phyloP scores from a whole-genome alignment of 2,888 invertebrate species.

The Yponomeuta sedellus region DNA sequence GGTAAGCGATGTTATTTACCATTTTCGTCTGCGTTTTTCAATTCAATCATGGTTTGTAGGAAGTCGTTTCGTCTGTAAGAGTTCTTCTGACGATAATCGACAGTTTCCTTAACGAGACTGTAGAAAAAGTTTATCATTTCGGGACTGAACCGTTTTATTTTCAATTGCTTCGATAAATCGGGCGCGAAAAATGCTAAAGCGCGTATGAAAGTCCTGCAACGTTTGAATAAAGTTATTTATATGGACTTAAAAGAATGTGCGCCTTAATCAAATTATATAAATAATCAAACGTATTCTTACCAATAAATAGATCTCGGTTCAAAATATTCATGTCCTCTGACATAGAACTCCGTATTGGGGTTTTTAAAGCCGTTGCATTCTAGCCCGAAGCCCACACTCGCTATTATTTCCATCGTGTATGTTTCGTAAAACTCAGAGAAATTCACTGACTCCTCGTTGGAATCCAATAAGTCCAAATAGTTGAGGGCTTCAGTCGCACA shows the following conservation, averaged over 20 bases:
- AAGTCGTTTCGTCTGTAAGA: constrained; percentile 66
- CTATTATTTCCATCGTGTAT: constrained; percentile 79
- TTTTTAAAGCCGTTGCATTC: constrained; percentile 76
- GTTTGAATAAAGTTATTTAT: constrained; percentile 13
- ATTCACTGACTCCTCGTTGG: constrained; percentile 55
- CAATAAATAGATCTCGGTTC: constrained; percentile 54
- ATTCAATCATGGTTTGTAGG: constrained; percentile 70
- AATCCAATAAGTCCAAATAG: constrained; percentile 46
- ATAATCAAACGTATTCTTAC: constrained; percentile 33
- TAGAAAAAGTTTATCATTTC: constrained; percentile 57
- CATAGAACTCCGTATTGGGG: constrained; percentile 71
- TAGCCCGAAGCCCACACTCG: constrained; percentile 78
- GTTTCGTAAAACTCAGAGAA: constrained; percentile 75
- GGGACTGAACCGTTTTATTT: constrained; percentile 52
- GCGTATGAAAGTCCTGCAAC: constrained; percentile 56
- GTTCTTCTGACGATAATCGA: constrained; percentile 49
- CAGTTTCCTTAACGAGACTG: constrained; percentile 53
- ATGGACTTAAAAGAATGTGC: not conserved
- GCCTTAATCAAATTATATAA: not conserved
- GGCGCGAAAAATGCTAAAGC: constrained; percentile 62
- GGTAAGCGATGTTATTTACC: not conserved
- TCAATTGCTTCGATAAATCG: constrained; percentile 49
- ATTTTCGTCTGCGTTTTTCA: constrained; percentile 45
- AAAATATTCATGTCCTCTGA: constrained; percentile 62
- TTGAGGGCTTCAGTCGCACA: constrained; percentile 71